Base-by-base conservation (phyloP, 2,113 vertebrate species). In the Crocuta crocuta region DNA sequence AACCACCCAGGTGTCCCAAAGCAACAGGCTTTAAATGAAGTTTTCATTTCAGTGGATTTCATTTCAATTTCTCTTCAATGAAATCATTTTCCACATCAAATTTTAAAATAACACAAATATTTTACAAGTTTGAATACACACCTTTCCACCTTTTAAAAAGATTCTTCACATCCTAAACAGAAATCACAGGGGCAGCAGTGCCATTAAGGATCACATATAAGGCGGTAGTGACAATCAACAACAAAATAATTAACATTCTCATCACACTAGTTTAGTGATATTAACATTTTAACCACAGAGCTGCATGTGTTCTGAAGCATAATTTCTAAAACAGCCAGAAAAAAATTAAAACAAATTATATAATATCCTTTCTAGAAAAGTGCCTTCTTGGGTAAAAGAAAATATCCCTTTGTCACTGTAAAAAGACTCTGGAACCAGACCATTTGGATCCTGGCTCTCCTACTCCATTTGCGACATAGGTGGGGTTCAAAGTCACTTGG, bases 101-200 rank as follows among this genome's bases (percentile, higher is more conserved):
- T 96, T 85, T 85, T 78, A 31, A 93, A 96, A 88, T 71, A 78
- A 48, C 17, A 82, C 21, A 89, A 95, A 89, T 71, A 85, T 48
- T 85, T 87, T 73, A 83, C 39, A 65, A 89, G 4, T 80, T 71
- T 93, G 11, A 95, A 89, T 81, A 93, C 70, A 91, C 13, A 89
- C 17, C 21, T 96, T 93, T 78, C 11, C 7, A 79, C 23, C 81
- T 80, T 71, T 23, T 89, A 80, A 85, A 80, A 73, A 73, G 43
- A 92, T 82, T 83, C 31, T 13, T 71, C 35, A 95, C 21, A 11
- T 87, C 58, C 45, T 79, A 92, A 82, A 65, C 2, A 79, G 66
- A 96, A 90, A 83, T 76, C 11, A 58, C 23, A 95, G 87, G 45
- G 26, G 21, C 61, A 94, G 23, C 76, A 80, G 79, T 63, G 35